A percentile compares a stretch with the other conserved stretches of the same genome.
These are phyloP conservation scores for Drosophila fungiperda DNA, from an alignment of 2,888 invertebrate species.

Conservation along the genomic window DNA sequence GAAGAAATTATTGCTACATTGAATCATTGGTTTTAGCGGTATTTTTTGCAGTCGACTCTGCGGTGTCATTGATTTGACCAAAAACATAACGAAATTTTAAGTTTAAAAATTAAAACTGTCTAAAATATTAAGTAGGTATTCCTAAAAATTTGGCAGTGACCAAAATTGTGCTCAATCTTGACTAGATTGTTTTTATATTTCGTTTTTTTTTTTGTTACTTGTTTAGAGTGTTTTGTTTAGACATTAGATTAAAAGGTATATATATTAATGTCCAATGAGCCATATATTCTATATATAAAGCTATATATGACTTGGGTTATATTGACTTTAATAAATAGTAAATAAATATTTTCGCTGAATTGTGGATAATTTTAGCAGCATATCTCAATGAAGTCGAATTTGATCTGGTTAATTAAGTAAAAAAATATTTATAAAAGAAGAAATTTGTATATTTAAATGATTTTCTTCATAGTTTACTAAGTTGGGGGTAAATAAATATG, in stretches of 20 bases:
- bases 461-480: neutral
- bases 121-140: constrained; percentile 24
- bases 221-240: neutral
- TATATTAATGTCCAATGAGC: neutral
- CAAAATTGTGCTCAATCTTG: constrained; percentile 19
- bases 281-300: neutral
- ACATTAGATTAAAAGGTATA: neutral
- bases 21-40: neutral
- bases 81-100: constrained; percentile 27
- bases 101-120: neutral
- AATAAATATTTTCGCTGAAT: neutral
- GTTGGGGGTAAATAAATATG: neutral
- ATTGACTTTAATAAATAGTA: neutral
- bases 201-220: neutral
- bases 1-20: constrained; percentile 48
- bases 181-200: neutral
- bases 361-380: neutral
- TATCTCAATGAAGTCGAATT: neutral
- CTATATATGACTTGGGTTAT: neutral
- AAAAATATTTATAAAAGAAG: neutral
- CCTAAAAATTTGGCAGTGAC: constrained; percentile 12
- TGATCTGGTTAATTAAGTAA: neutral
- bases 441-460: neutral
- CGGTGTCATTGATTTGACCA: constrained; percentile 14
- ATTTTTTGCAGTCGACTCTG: neutral